phyloP scores from a whole-genome alignment of 1,140 invertebrate species.

The Subanguina moxae region DNA sequence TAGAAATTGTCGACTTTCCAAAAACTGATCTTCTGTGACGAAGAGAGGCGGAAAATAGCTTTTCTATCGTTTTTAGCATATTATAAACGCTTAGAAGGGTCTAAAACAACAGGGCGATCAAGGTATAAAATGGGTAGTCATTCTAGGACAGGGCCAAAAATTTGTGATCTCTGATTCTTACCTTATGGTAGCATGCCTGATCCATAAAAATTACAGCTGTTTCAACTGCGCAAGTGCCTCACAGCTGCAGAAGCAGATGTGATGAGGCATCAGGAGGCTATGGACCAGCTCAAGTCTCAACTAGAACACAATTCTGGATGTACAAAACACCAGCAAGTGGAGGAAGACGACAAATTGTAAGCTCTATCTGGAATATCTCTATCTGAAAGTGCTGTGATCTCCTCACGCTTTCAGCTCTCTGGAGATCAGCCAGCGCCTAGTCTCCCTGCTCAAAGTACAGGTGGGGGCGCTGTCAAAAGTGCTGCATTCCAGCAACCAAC shows the following conservation, averaged over 20 bases:
- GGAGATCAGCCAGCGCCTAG: slow-evolving; percentile 37
- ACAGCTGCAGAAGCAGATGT: slow-evolving; percentile 44
- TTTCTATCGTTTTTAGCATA: no score
- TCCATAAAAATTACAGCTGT: slow-evolving; percentile 10
- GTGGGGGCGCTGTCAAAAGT: slow-evolving; percentile 42
- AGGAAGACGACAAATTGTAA: slow-evolving; percentile 25
- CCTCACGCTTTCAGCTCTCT: slow-evolving; percentile 27
- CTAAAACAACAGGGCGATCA: no score
- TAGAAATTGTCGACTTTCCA: no score
- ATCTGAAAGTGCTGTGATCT: neutral
- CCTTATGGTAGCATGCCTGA: no score
- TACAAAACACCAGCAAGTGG: neutral
- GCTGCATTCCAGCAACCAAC: slow-evolving; percentile 26
- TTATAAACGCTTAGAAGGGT: no score
- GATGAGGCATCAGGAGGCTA: slow-evolving; percentile 42
- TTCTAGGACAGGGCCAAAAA: no score
- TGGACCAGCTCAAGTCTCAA: slow-evolving; percentile 38
- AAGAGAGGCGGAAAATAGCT: no score
- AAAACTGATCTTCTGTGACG: no score
- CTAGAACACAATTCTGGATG: slow-evolving; percentile 5
- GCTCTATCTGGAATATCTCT: slow-evolving; percentile 17
- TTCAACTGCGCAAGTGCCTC: slow-evolving; percentile 38
- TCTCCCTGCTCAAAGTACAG: slow-evolving; percentile 41
- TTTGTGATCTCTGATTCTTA: no score
- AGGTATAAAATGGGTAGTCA: no score